phyloP scores from a whole-genome alignment of 2,888 invertebrate species.

The Corythucha ciliata region DNA sequence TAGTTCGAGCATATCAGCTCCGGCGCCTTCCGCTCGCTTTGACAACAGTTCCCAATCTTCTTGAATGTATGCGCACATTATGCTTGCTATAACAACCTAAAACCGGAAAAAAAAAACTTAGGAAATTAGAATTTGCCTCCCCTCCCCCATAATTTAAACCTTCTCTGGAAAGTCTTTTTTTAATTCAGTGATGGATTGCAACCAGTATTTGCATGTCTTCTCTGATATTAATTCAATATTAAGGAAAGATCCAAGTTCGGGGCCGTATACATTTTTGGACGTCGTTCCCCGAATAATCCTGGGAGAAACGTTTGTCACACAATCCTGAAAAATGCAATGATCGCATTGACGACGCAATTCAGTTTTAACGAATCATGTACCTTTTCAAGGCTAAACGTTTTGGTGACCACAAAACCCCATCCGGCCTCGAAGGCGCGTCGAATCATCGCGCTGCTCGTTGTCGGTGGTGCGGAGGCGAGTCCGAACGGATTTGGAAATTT shows the following conservation, averaged over 20 bases:
- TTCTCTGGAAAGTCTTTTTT: constrained; percentile 86
- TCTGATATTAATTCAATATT: constrained; percentile 98
- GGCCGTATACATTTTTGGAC: constrained; percentile 83
- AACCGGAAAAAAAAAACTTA: constrained; percentile 2
- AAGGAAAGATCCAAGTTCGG: constrained; percentile 91
- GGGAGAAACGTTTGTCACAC: constrained; percentile 94
- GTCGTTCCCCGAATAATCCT: constrained; percentile 91
- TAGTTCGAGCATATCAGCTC: constrained; percentile 89
- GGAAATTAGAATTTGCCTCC: background rate
- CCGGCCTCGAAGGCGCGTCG: constrained; percentile 89
- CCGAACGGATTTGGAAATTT: constrained; percentile 96
- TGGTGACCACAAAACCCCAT: constrained; percentile 96
- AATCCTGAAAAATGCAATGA: constrained; percentile 54
- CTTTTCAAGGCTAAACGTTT: constrained; percentile 92
- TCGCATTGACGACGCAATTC: background rate
- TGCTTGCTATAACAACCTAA: constrained; percentile 83
- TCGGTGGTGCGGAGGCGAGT: constrained; percentile 92
- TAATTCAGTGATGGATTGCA: constrained; percentile 72
- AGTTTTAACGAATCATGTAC: constrained; percentile 43
- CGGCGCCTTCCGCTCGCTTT: constrained; percentile 63
- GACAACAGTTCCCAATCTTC: constrained; percentile 83
- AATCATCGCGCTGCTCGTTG: constrained; percentile 91
- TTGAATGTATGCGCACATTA: constrained; percentile 84
- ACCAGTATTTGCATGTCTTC: constrained; percentile 91
- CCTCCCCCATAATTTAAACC: constrained; percentile 43